Percentiles rank a stretch among this genome's conserved stretches.
Conservation (phyloP, 1,140 invertebrate species). For the Platyscapa corneri region DNA sequence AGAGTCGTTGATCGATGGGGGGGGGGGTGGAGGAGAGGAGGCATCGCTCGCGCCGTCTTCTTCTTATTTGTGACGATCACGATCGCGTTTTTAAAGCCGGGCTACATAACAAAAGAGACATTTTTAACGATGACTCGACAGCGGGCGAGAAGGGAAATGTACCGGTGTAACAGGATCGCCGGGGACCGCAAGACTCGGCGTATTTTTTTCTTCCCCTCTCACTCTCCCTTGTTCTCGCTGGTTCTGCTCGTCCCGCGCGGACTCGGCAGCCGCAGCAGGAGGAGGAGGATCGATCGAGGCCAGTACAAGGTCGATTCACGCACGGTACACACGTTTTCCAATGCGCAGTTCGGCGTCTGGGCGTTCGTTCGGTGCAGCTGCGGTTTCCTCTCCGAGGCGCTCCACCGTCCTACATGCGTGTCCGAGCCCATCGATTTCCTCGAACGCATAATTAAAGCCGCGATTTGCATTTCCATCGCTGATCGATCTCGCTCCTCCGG, state of each 20-base stretch:
- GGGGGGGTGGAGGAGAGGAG: background rate
- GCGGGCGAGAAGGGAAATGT: conserved; percentile 46
- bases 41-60: background rate
- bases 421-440: conserved; percentile 42
- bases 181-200: conserved; percentile 51
- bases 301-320: conserved; percentile 61
- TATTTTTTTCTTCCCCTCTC: conserved; percentile 45
- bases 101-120: conserved; percentile 43
- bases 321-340: conserved; percentile 6
- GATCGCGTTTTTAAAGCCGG: conserved; percentile 16
- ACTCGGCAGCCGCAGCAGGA: background rate
- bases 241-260: background rate
- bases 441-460: conserved; percentile 43
- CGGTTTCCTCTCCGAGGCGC: background rate
- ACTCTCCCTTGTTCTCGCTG: background rate
- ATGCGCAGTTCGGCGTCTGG: background rate
- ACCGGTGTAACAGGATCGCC: conserved; percentile 55
- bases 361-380: background rate
- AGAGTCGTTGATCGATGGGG: background rate
- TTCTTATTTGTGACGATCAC: background rate
- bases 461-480: conserved; percentile 30
- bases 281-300: conserved; percentile 56
- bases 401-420: no score
- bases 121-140: conserved; percentile 41
- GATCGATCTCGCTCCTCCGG: no score